Conservation (phyloP, 2,888 invertebrate species). For the Pammene fasciana region DNA sequence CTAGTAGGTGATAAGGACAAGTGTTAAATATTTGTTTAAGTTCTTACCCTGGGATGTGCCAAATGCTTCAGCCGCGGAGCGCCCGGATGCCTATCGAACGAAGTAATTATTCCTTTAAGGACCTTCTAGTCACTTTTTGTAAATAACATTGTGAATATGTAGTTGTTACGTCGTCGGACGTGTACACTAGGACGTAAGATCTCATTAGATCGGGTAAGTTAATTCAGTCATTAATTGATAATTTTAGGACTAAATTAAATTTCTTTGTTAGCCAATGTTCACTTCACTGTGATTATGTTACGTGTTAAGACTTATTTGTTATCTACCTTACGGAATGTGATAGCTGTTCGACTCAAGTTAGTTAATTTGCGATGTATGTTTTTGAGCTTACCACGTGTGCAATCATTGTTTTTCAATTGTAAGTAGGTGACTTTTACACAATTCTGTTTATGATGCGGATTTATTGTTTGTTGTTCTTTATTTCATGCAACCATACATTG, state of each 20-base stretch:
- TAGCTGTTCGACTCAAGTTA: conserved; percentile 74
- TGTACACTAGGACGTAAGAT: conserved; percentile 79
- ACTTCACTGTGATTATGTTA: conserved; percentile 82
- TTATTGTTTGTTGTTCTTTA: conserved; percentile 51
- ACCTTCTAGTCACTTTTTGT: conserved; percentile 80
- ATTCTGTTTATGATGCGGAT: conserved; percentile 52
- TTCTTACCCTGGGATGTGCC: conserved; percentile 79
- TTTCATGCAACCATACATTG: conserved; percentile 56
- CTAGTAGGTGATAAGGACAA: conserved; percentile 62
- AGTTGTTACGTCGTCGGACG: conserved; percentile 75
- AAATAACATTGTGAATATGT: conserved; percentile 82
- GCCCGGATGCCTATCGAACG: conserved; percentile 61
- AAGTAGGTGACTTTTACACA: conserved; percentile 38
- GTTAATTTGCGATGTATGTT: conserved; percentile 71
- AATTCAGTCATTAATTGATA: conserved; percentile 82
- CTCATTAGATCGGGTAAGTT: conserved; percentile 82
- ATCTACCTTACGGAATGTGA: conserved; percentile 72
- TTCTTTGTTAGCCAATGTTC: conserved; percentile 83
- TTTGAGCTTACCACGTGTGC: conserved; percentile 67
- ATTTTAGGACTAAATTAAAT: conserved; percentile 76
- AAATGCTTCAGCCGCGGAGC: conserved; percentile 73
- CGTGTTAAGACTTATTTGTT: conserved; percentile 78
- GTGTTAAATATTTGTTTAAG: conserved; percentile 65
- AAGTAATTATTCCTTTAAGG: conserved; percentile 72
- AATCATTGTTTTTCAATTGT: conserved; percentile 61